phyloP scores from a whole-genome alignment of 2,113 vertebrate species.

The Oriolus oriolus region DNA sequence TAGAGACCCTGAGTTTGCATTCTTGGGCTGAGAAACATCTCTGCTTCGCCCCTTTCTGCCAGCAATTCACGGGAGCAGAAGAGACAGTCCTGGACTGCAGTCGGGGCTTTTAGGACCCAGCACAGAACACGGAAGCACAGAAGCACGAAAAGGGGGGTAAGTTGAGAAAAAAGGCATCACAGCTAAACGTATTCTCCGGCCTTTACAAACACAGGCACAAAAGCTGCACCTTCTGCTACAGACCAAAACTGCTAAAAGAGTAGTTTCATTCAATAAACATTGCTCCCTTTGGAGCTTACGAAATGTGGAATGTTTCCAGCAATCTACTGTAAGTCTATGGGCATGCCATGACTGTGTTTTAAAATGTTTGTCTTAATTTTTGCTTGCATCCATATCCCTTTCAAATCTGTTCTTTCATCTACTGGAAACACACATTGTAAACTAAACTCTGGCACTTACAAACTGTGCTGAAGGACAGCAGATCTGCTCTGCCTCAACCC shows the following conservation, averaged over 20 bases:
- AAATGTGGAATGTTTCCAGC: neutral
- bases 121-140: too few relatives aligned
- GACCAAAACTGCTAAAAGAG: neutral
- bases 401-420: neutral
- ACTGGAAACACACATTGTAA: neutral
- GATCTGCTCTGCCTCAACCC: neutral
- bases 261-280: neutral
- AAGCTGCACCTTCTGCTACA: neutral
- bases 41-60: too few relatives aligned
- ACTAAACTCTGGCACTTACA: neutral
- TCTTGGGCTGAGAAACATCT: too few relatives aligned
- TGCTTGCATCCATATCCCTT: neutral
- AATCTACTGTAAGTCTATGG: neutral
- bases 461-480: neutral
- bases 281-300: neutral
- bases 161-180: too few relatives aligned
- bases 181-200: neutral
- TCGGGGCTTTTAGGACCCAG: too few relatives aligned
- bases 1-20: too few relatives aligned
- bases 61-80: too few relatives aligned
- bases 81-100: too few relatives aligned
- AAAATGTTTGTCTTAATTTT: neutral
- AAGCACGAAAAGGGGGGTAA: too few relatives aligned
- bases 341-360: neutral
- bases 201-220: neutral